Conservation (phyloP, 2,888 invertebrate genomes). For the Philonicus albiceps region DNA sequence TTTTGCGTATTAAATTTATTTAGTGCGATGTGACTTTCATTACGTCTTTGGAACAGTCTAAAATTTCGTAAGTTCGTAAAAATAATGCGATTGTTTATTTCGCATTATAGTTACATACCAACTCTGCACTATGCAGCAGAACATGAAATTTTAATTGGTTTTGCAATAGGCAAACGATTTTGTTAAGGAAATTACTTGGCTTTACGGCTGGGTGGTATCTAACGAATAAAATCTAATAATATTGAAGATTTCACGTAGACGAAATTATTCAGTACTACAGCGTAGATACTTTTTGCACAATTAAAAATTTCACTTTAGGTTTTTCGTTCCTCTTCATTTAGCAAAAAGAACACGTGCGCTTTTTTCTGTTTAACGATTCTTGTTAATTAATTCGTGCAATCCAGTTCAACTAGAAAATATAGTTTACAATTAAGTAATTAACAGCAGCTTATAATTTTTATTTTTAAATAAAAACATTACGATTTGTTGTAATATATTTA, state of each 20-base stretch:
- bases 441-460: background rate
- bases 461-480: background rate
- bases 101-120: background rate
- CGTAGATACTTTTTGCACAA: background rate
- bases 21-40: background rate
- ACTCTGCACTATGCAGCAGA: background rate
- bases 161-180: background rate
- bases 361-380: background rate
- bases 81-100: background rate
- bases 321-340: background rate
- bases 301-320: background rate
- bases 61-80: background rate
- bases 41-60: background rate
- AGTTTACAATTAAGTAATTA: background rate
- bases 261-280: background rate
- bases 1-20: background rate
- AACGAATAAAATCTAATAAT: background rate
- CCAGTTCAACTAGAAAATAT: background rate
- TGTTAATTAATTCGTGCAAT: background rate
- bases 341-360: background rate
- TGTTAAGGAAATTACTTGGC: background rate
- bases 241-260: background rate
- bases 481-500: background rate
- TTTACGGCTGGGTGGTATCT: background rate
- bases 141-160: background rate